Conservation (phyloP, 1,140 invertebrate species). For the Eriocheir sinensis region DNA sequence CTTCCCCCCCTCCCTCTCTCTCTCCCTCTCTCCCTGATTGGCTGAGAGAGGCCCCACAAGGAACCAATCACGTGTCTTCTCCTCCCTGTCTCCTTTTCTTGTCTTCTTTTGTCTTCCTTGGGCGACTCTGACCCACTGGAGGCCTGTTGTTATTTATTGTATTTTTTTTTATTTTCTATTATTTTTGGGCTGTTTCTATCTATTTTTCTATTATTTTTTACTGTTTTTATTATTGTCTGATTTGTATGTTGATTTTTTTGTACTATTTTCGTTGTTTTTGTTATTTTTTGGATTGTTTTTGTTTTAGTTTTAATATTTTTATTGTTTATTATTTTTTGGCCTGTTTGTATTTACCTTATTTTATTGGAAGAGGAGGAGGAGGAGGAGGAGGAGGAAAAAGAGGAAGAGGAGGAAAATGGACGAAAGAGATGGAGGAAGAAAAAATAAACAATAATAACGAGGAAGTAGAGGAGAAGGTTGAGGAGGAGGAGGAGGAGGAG, state of each 20-base stretch:
- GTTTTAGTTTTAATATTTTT: not conserved
- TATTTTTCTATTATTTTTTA: not conserved
- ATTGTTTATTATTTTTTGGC: too few relatives aligned
- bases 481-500: not conserved
- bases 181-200: too few relatives aligned
- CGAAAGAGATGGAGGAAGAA: too few relatives aligned
- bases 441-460: too few relatives aligned
- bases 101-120: too few relatives aligned
- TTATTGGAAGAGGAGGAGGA: not conserved
- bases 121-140: too few relatives aligned
- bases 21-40: not conserved
- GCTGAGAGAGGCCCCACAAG: not conserved
- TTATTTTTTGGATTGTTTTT: not conserved
- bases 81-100: not conserved
- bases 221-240: not conserved
- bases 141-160: too few relatives aligned
- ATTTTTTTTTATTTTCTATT: too few relatives aligned
- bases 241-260: not conserved
- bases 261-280: not conserved
- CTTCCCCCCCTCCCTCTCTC: not conserved
- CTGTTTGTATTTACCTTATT: too few relatives aligned
- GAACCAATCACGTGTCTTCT: not conserved
- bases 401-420: too few relatives aligned
- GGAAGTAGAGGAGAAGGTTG: too few relatives aligned
- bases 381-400: too few relatives aligned